Evolutionary conservation across 2,113 vertebrate genomes (phyloP), one percentile per base, ranked within the genome.

Genomic region (Corythaeola cristata): DNA sequence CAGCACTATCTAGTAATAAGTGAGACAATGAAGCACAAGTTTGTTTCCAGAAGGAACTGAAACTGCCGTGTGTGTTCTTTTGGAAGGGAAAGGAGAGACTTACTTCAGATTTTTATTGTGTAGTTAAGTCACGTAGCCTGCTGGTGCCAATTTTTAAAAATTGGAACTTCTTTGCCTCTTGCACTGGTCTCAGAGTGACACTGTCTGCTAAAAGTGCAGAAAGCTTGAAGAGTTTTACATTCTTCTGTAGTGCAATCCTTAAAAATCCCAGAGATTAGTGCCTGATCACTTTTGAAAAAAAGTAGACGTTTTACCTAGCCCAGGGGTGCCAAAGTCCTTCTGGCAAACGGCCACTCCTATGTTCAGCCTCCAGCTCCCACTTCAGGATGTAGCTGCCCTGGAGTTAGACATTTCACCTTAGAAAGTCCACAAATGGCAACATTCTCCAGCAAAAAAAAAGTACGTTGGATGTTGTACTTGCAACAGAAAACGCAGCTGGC

Each of bases 201-300:
- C 62, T 74, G 95, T 97, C 97, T 97, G 97, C 98, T 96, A 17
- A 89, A 97, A 94, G 96, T 88, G 98, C 97, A 97, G 97, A 97
- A 96, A 96, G 60, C 94, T 96, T 35, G 52, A 96, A 83, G 93
- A 95, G 92, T 96, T 96, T 88, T 97, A 97, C 98, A 97, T 98
- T 98, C 98, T 98, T 97, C 97, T 94, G 96, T 97, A 98, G 98
- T 98, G 98, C 98, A 98, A 97, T 97, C 97, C 97, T 93, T 96
- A 96, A 97, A 96, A 98, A 97, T 97, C 98, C 97, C 98, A 98
- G 98, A 98, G 97, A 97, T 96, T 92, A 97, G 97, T 97, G 98
- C 98, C 97, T 96, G 93, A 95, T 96, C 97, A 96, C 96, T 97
- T 97, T 91, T 97, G 97, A 97, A 97, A 96, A 96, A 93, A 94